A percentile compares a stretch with the other conserved stretches of the same genome.
Evolutionary conservation across 2,888 invertebrate species (phyloP).

Genomic region (Arenicola marina): DNA sequence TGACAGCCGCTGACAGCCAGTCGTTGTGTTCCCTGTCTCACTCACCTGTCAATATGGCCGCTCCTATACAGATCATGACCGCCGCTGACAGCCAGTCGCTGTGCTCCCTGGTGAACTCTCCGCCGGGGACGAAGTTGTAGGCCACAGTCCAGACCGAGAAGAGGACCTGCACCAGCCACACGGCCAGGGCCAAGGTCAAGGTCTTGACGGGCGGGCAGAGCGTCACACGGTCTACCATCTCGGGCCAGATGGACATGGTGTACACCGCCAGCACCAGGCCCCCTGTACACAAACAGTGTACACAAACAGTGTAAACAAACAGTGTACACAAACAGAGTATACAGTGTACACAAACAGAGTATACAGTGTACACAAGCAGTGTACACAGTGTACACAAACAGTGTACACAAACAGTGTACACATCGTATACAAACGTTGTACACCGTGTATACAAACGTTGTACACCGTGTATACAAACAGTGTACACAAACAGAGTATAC

Average conservation of each 20-base stretch:
- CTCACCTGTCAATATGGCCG: constrained; percentile 45
- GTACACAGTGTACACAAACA: no score
- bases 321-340: neutral
- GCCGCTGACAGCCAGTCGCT: constrained; percentile 52
- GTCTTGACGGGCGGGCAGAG: constrained; percentile 45
- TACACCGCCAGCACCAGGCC: constrained; percentile 53
- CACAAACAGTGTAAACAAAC: no score
- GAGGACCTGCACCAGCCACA: constrained; percentile 53
- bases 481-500: no score
- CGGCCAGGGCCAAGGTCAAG: constrained; percentile 44
- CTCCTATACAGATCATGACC: constrained; percentile 43
- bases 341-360: no score
- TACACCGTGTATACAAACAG: no score
- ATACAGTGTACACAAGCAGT: no score
- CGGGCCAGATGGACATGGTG: constrained; percentile 56
- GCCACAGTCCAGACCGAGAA: constrained; percentile 62
- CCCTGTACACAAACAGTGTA: constrained; percentile 38
- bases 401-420: no score
- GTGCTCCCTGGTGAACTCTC: constrained; percentile 59
- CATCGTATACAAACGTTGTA: no score
- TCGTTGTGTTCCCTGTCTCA: no score
- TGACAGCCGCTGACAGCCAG: no score
- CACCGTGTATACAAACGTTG: no score
- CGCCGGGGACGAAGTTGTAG: constrained; percentile 62
- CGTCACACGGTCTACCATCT: constrained; percentile 45